Base-by-base conservation (phyloP, 2,797 vertebrate genomes). In the Lepilemur septentrionalis region DNA sequence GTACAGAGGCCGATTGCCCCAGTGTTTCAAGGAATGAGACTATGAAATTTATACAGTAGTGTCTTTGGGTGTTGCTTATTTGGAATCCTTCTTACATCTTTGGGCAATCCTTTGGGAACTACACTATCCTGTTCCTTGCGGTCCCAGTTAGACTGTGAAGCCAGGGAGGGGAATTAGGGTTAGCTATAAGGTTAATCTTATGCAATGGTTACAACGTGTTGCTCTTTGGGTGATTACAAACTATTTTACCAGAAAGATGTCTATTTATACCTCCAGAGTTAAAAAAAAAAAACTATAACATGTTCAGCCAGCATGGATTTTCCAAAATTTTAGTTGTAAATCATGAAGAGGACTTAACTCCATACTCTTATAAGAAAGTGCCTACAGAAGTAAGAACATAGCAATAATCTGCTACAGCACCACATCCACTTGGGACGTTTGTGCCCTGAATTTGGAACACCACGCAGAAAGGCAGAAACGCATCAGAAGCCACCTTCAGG, bases 391-490 rank as follows among this genome's bases (percentile, higher is more conserved):
- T 48, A 30, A 25, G 9, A 35, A 81, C 18, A 67, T 15, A 81
- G 14, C 9, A 5, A 5, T 35, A 18, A 35, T 43, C 3, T 35
- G 59, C 13, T 5, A 0, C 2, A 3, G 18, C 11, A 25, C 2
- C 1, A 0, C 69, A 23, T 23, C 22, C 14, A 2, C 46, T 43
- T 7, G 2, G 3, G 41, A 28, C 46, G 14, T 9, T 5, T 30
- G 6, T 38, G 9, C 13, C 20, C 3, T 38, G 69, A 75, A 30
- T 69, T 48, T 38, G 20, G 43, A 52, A 17, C 18, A 7, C 43
- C 20, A 2, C 5, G 5, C 46, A 32, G 76, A 43, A 23, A 63
- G 25, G 55, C 41, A 20, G 30, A 78, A 23, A 38, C 18, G 41
- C 13, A 5, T 41, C 7, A 43, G 22, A 38, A 7, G 30, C 25